Evolutionary conservation across 2,113 vertebrate genomes (phyloP).

Genomic region (Cacatua alba): DNA sequence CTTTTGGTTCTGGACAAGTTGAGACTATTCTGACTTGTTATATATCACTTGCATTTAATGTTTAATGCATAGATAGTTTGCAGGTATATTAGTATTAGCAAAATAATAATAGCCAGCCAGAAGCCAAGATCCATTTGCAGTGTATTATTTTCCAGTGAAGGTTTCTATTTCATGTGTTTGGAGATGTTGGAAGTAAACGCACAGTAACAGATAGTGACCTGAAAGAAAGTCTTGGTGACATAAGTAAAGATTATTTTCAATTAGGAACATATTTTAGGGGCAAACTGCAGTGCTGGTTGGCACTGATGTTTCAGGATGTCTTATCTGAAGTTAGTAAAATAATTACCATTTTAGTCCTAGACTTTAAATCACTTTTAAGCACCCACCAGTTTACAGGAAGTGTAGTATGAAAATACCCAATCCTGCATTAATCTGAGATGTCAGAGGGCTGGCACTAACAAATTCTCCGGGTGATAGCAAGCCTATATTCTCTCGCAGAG

Average conservation of each 20-base stretch:
- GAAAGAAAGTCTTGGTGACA: background rate
- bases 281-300: background rate
- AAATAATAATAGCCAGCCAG: background rate
- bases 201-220: background rate
- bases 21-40: background rate
- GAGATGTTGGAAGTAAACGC: background rate
- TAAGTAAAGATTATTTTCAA: background rate
- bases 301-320: background rate
- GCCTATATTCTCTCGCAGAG: background rate
- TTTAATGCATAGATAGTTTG: background rate
- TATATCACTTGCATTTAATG: background rate
- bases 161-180: background rate
- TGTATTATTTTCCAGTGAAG: background rate
- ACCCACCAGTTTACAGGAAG: background rate
- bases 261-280: background rate
- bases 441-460: background rate
- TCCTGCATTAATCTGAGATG: background rate
- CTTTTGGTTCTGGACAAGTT: background rate
- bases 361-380: background rate
- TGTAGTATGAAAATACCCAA: background rate
- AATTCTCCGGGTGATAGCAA: background rate
- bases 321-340: background rate
- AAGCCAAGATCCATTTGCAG: background rate
- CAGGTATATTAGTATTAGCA: background rate
- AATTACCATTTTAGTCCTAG: background rate